Percentiles rank a stretch among this genome's conserved stretches.
These are phyloP conservation scores for Drosophila subobscura DNA, from an alignment of 1,140 invertebrate genomes.

Conservation along the genomic window DNA sequence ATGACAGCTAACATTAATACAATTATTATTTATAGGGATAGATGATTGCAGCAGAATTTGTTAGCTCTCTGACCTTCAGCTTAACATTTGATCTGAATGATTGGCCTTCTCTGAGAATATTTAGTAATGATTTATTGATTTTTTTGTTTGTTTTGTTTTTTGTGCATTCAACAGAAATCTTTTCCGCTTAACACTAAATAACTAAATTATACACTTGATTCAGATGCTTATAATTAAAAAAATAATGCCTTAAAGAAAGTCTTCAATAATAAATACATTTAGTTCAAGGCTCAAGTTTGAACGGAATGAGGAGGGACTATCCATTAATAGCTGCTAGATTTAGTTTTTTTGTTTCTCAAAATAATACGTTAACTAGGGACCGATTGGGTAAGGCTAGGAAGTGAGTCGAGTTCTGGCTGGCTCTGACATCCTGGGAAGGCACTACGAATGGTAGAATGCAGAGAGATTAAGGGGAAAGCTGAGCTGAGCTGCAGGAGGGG, in stretches of 20 bases:
- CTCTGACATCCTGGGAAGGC: constrained; percentile 46
- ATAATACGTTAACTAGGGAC: constrained; percentile 29
- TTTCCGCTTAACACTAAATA: constrained; percentile 71
- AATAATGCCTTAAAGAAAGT: constrained; percentile 69
- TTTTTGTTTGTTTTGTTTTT: constrained; percentile 29
- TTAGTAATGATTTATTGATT: constrained; percentile 58
- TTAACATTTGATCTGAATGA: too few relatives aligned
- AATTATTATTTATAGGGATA: too few relatives aligned
- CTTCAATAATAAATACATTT: constrained; percentile 67
- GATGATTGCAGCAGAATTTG: too few relatives aligned
- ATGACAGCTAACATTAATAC: too few relatives aligned
- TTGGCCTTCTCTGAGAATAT: constrained; percentile 18
- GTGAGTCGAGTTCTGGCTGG: background rate
- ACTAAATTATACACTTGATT: constrained; percentile 67
- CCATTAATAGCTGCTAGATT: constrained; percentile 23
- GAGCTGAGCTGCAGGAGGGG: constrained; percentile 20
- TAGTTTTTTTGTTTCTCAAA: constrained; percentile 13
- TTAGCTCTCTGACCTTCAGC: too few relatives aligned
- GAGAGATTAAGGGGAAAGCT: background rate
- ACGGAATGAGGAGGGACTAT: constrained; percentile 67
- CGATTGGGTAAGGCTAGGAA: constrained; percentile 11
- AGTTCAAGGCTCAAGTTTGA: constrained; percentile 55
- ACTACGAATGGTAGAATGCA: constrained; percentile 59
- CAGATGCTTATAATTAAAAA: constrained; percentile 69
- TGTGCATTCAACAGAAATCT: constrained; percentile 73